These are phyloP conservation scores for Miniopterus natalensis DNA, from an alignment of 2,113 vertebrate genomes.

Conservation along the genomic window DNA sequence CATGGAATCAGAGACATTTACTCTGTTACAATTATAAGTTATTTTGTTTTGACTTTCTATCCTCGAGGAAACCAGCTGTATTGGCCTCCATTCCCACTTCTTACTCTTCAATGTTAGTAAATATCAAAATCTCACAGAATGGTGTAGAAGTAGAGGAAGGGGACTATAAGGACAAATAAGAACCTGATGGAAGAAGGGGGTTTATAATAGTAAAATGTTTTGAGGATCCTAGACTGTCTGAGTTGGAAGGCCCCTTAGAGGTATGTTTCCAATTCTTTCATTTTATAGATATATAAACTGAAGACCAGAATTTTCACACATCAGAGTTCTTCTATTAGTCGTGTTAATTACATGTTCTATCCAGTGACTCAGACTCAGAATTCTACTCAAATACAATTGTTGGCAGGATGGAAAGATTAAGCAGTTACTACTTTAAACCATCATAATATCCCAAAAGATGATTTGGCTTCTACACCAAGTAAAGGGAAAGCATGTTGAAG, in stretches of 20 bases:
- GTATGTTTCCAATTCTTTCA: background rate
- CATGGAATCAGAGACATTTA: background rate
- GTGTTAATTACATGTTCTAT: constrained; percentile 69
- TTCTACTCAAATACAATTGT: constrained; percentile 54
- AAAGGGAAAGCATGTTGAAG: background rate
- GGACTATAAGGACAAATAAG: background rate
- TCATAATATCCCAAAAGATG: background rate
- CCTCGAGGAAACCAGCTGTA: background rate
- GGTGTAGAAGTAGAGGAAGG: background rate
- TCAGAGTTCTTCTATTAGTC: constrained; percentile 50
- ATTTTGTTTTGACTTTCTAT: background rate
- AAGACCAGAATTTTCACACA: constrained; percentile 64
- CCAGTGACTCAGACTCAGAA: constrained; percentile 64
- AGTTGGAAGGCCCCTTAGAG: constrained; percentile 8
- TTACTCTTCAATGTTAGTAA: background rate
- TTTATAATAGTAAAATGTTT: background rate
- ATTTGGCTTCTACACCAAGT: constrained; percentile 17
- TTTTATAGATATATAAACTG: constrained; percentile 45
- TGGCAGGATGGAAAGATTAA: background rate
- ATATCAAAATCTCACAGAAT: constrained; percentile 19
- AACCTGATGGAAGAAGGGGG: background rate
- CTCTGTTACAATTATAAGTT: background rate
- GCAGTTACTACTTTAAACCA: constrained; percentile 58
- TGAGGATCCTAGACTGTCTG: constrained; percentile 1
- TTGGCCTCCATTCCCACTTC: background rate